Evolutionary conservation across 1,140 invertebrate genomes (phyloP), one percentile per base, ranked within the genome.

Genomic region (Drosophila tsacasi): DNA sequence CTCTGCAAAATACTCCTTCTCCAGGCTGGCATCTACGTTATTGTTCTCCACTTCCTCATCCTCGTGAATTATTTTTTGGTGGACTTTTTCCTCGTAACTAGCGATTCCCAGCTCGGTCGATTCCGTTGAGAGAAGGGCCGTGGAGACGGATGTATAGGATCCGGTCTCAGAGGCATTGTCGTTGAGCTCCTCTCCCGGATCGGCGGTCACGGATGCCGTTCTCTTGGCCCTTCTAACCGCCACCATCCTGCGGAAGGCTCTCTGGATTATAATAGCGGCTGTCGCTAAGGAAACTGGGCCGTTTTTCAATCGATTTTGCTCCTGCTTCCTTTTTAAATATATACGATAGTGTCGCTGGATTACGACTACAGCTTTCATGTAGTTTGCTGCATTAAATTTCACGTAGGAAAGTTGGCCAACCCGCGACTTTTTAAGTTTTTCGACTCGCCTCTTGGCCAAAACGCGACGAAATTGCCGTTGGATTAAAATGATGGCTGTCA

Each of bases 71-170:
- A 79, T 89, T 63, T 90, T 79, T 8, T 89, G 83, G 25, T 89
- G 85, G 13, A 89, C 75, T 27, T 52, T 64, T 52, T 89, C 84
- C 54, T 90, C 84, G 47, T 66, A 78, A 59, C 47, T 79, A 15
- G 25, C 44, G 7, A 62, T 60, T 6, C 74, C 84, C 27, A 90
- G 69, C 8, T 89, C 84, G 21, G 69, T 63, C 17, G 89, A 91
- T 49, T 91, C 90, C 8, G 90, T 89, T 15, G 90, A 86, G 15
- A 91, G 69, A 5, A 86, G 59, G 2, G 83, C 90, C 15, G 90
- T 91, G 17, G 90, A 91, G n/a, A 83, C 82, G 23, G 90, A 91
- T 19, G 84, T 91, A 47, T 91, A 91, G 8, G 90, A 91, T 4
- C 82, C 84, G 8, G 77, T 81, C 23, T 91, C 90, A 0, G 90